Percentiles rank a stretch among this genome's conserved stretches.
Conservation (phyloP, 2,797 vertebrate species). For the Takifugu ocellatus region DNA sequence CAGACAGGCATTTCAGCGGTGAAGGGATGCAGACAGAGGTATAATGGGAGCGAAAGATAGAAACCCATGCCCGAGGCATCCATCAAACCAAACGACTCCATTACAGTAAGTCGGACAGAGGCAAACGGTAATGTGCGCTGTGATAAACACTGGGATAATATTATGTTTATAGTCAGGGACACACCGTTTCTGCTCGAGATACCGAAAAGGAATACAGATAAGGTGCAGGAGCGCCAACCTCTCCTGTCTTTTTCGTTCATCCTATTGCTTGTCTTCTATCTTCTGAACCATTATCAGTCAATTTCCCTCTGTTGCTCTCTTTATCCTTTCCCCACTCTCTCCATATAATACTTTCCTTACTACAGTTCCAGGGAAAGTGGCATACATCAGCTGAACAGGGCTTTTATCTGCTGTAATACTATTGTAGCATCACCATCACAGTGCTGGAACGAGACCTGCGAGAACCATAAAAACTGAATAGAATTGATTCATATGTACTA, state of each 20-base stretch:
- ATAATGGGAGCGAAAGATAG: constrained; percentile 70
- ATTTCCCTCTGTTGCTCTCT: constrained; percentile 60
- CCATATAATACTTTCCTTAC: constrained; percentile 54
- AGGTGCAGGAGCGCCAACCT: constrained; percentile 52
- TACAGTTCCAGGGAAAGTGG: constrained; percentile 43
- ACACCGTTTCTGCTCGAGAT: constrained; percentile 73
- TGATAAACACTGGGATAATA: constrained; percentile 77
- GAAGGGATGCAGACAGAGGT: constrained; percentile 58
- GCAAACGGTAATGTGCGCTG: constrained; percentile 71
- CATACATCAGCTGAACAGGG: constrained; percentile 59
- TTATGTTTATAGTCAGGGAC: constrained; percentile 74
- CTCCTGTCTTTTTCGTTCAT: constrained; percentile 51
- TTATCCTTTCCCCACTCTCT: constrained; percentile 47
- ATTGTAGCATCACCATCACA: constrained; percentile 46
- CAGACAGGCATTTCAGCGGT: constrained; percentile 60
- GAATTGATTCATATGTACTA: constrained; percentile 43
- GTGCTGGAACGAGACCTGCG: constrained; percentile 41
- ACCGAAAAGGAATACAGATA: constrained; percentile 69
- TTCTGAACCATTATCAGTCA: constrained; percentile 56
- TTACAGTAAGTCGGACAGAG: constrained; percentile 77
- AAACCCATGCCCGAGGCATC: constrained; percentile 67
- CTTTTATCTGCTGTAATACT: constrained; percentile 59
- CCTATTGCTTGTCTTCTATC: constrained; percentile 42
- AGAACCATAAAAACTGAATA: constrained; percentile 51
- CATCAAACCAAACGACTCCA: constrained; percentile 77